These are phyloP conservation scores for Scomberomorus guttatus DNA, from an alignment of 2,797 vertebrate species.

Conservation along the genomic window DNA sequence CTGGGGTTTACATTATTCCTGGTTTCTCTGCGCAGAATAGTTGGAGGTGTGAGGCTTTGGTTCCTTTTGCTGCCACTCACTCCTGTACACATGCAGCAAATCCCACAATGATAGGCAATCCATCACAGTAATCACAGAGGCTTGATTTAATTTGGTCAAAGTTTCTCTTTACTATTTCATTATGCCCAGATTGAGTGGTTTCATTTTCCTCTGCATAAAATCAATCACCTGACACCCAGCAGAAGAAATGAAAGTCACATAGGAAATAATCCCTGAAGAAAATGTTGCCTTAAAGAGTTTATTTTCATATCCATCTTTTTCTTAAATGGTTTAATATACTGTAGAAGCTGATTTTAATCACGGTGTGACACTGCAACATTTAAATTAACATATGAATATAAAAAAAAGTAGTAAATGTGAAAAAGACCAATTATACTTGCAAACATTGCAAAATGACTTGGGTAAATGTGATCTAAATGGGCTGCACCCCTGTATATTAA, in stretches of 20 bases:
- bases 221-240: constrained; percentile 15
- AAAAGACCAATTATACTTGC: not conserved
- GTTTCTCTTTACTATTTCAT: constrained; percentile 14
- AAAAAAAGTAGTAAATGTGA: not conserved
- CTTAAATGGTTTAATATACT: not conserved
- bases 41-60: not conserved
- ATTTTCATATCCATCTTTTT: constrained; percentile 1
- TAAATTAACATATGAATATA: not conserved
- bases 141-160: not conserved
- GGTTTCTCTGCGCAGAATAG: not conserved
- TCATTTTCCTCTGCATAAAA: not conserved
- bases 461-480: constrained; percentile 3
- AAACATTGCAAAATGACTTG: constrained; percentile 5
- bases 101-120: constrained; percentile 2
- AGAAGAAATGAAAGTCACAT: not conserved
- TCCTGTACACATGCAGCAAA: not conserved
- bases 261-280: not conserved
- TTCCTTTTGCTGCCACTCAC: not conserved
- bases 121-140: constrained; percentile 23
- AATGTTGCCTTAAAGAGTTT: not conserved
- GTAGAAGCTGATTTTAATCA: not conserved
- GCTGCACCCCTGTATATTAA: not conserved
- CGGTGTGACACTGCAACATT: not conserved
- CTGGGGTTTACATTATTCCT: not conserved
- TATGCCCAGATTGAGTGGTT: constrained; percentile 22